Evolutionary conservation across 2,113 vertebrate species (phyloP).

Genomic region (Plecturocebus donacophilus): DNA sequence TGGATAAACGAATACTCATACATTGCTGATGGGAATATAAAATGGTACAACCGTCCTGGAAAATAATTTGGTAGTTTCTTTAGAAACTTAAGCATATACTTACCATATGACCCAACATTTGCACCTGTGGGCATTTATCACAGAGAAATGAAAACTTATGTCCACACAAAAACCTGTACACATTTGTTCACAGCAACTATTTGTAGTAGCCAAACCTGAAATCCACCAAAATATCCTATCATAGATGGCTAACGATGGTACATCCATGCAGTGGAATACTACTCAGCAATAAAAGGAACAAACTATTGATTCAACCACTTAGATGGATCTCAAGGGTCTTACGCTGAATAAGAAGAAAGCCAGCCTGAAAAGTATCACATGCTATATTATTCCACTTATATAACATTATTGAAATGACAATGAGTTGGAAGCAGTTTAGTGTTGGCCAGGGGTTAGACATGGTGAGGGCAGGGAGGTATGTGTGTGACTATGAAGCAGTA

Average conservation of each 20-base stretch:
- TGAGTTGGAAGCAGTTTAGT: background rate
- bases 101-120: background rate
- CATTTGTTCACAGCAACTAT: background rate
- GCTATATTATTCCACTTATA: background rate
- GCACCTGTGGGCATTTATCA: background rate
- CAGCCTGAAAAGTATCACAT: background rate
- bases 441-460: background rate
- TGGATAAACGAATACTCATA: background rate
- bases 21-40: background rate
- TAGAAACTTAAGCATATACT: background rate
- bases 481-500: background rate
- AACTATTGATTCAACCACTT: background rate
- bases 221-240: background rate
- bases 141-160: background rate
- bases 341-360: background rate
- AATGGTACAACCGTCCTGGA: background rate
- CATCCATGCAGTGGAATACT: background rate
- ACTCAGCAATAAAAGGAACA: background rate
- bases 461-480: background rate
- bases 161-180: background rate
- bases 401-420: background rate
- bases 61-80: background rate
- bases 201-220: background rate
- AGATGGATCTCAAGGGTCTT: background rate
- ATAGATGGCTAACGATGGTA: background rate